These are phyloP conservation scores for Pollenia labialis DNA, from an alignment of 2,888 invertebrate genomes.

Conservation along the genomic window DNA sequence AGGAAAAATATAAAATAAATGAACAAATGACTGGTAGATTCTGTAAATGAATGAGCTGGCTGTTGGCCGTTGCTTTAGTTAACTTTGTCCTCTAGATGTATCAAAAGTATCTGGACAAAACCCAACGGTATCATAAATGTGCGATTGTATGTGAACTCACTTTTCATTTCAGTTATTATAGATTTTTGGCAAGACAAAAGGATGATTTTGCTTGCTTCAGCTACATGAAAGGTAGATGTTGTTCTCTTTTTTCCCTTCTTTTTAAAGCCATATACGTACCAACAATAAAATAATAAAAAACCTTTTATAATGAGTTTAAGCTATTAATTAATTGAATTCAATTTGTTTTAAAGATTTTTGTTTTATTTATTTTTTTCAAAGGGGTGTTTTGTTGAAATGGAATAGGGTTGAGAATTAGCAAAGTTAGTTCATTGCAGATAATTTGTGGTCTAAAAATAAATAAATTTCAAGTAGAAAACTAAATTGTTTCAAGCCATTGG, in stretches of 20 bases:
- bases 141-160: constrained; percentile 5
- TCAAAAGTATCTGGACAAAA: constrained; percentile 39
- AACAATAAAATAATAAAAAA: constrained; percentile 38
- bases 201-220: constrained; percentile 5
- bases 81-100: constrained; percentile 9
- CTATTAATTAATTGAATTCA: constrained; percentile 73
- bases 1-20: constrained; percentile 57
- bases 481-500: background rate
- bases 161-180: constrained; percentile 41
- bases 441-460: constrained; percentile 15
- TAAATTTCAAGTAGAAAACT: background rate
- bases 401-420: background rate
- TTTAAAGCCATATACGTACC: background rate
- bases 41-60: constrained; percentile 21
- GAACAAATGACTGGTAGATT: constrained; percentile 45
- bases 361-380: background rate
- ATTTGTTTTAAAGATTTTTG: constrained; percentile 56
- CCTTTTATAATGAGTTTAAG: constrained; percentile 72
- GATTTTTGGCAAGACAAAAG: constrained; percentile 45
- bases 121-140: constrained; percentile 46
- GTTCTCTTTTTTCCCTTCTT: constrained; percentile 1
- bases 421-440: background rate
- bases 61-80: background rate
- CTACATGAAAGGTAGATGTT: constrained; percentile 29
- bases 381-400: background rate